Conservation (phyloP, 2,888 invertebrate genomes). For the Noctua pronuba region DNA sequence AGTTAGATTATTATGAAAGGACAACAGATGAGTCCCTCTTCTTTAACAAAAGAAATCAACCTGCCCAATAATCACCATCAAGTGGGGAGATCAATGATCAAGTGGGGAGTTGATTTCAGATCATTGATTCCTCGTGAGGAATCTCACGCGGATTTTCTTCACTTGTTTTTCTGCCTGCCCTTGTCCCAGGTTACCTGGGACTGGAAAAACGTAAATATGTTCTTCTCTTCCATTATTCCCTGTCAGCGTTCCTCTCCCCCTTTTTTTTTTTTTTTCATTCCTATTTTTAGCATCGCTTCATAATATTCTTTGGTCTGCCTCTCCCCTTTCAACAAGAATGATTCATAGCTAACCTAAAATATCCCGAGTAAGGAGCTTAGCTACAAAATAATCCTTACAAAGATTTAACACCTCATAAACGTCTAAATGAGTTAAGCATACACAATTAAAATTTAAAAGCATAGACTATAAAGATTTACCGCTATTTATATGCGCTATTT, state of each 20-base stretch:
- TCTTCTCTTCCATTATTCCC: background rate
- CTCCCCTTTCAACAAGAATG: background rate
- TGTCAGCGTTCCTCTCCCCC: too few species aligned
- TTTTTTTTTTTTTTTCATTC: too few species aligned
- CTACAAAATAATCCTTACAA: constrained; percentile 7
- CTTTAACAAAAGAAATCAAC: background rate
- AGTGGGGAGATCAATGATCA: too few species aligned
- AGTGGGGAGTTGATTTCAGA: too few species aligned
- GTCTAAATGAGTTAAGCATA: constrained; percentile 16
- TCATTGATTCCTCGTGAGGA: too few species aligned
- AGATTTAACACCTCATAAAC: constrained; percentile 31
- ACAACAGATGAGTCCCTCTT: background rate
- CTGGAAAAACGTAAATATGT: background rate
- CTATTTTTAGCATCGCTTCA: background rate
- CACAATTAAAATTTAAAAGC: constrained; percentile 12
- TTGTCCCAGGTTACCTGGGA: background rate
- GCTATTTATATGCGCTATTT: constrained; percentile 57
- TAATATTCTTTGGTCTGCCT: background rate
- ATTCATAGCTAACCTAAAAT: background rate
- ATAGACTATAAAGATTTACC: constrained; percentile 39
- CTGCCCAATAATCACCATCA: too few species aligned
- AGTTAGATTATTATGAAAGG: background rate
- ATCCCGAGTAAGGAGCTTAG: background rate
- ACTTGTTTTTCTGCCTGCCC: background rate
- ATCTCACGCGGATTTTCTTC: background rate